A percentile compares a stretch with the other conserved stretches of the same genome.
Evolutionary conservation across 2,797 vertebrate genomes (phyloP).

Genomic region (Sparus aurata): DNA sequence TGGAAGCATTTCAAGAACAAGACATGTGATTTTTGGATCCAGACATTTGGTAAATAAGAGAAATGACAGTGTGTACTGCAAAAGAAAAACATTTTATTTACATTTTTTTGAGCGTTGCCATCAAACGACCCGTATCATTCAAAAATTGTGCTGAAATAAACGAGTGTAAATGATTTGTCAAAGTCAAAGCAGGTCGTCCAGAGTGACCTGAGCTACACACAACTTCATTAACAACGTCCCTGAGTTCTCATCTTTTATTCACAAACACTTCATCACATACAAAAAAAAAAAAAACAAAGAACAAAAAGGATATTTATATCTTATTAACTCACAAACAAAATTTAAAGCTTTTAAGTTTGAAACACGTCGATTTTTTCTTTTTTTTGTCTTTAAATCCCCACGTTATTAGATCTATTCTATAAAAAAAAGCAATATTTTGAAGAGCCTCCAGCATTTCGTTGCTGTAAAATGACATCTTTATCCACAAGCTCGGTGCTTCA

Average conservation of each 20-base stretch:
- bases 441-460: constrained; percentile 86
- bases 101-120: constrained; percentile 78
- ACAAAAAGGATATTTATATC: constrained; percentile 84
- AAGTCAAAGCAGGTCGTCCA: constrained; percentile 53
- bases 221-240: constrained; percentile 68
- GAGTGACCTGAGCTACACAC: constrained; percentile 39
- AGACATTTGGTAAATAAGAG: constrained; percentile 27
- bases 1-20: not conserved
- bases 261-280: constrained; percentile 82
- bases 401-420: constrained; percentile 86
- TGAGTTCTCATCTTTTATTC: constrained; percentile 78
- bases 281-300: constrained; percentile 51
- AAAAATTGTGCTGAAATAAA: constrained; percentile 57
- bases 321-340: constrained; percentile 84
- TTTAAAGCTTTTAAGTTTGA: constrained; percentile 80
- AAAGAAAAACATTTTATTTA: constrained; percentile 85
- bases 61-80: constrained; percentile 62
- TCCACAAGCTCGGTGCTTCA: constrained; percentile 72
- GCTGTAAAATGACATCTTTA: constrained; percentile 69
- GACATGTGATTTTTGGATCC: not conserved
- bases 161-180: constrained; percentile 63
- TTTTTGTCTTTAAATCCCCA: constrained; percentile 44
- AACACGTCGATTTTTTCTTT: constrained; percentile 75
- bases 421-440: constrained; percentile 80
- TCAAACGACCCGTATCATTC: constrained; percentile 74